Evolutionary conservation across 2,888 invertebrate species (phyloP), one percentile per base, ranked within the genome.

Genomic region (Cecidostiba fungosa): DNA sequence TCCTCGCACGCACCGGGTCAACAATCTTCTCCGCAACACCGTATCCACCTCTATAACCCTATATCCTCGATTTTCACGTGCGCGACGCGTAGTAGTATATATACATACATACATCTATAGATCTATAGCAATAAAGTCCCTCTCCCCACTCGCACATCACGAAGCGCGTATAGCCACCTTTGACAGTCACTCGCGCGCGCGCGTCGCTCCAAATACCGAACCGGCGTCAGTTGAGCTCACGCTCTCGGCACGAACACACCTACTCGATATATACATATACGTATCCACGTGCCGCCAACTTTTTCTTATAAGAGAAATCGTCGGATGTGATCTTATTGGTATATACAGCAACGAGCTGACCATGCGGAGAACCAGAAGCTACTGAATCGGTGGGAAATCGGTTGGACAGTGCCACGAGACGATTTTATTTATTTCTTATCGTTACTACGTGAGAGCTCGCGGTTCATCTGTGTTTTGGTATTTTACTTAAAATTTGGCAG

Each of bases 141-240:
- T 50, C 50, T 59, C 54, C 54, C 54, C 54, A 59, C 54, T 23
- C 54, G n/a, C 5, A 5, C n/a, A n/a, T n/a, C n/a, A 4, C 10
- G 39, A 8, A 12, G 10, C 1, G 19, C 50, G 50, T 10, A 10
- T 19, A 19, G n/a, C n/a, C 54, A 59, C 54, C 54, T 59, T 23
- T 59, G 54, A 59, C 54, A 59, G 54, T 59, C 23, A n/a, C 6
- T 59, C 54, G 54, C 54, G 54, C 54, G 54, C n/a, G 54, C 54
- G 19, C 14, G 62, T 26, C 62, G 36, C 70, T 36, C 70, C 70
- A 70, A 70, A 74, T 47, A 47, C 26, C 47, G 26, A 4, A 19
- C 47, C 47, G 26, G 29, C 19, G 23, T 72, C 72, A 72, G 72
- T 72, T 39, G 72, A 16, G 72, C 72, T 72, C 72, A 23, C 72